Evolutionary conservation across 2,888 invertebrate genomes (phyloP).

Genomic region (Tigriopus californicus): DNA sequence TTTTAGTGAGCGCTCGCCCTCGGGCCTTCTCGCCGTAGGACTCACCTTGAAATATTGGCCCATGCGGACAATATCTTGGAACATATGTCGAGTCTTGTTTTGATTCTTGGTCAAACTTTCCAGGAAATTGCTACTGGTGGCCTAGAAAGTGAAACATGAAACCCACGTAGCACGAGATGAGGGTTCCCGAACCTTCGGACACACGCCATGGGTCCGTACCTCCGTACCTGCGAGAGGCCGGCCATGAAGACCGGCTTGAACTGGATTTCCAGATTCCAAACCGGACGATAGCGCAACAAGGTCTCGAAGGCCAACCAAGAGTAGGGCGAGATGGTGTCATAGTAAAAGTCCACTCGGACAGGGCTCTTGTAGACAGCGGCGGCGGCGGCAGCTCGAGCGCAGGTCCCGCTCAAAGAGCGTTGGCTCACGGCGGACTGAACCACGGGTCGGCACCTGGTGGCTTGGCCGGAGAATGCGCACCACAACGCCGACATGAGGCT

Average conservation of each 20-base stretch:
- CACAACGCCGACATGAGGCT: too few relatives aligned
- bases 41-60: background rate
- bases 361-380: background rate
- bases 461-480: too few relatives aligned
- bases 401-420: too few relatives aligned
- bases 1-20: too few relatives aligned
- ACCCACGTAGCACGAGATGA: too few relatives aligned
- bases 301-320: conserved; percentile 13
- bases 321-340: conserved; percentile 13
- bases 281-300: background rate
- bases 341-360: conserved; percentile 7
- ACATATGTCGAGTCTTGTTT: background rate
- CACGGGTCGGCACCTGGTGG: too few relatives aligned
- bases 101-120: background rate
- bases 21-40: too few relatives aligned
- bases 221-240: background rate
- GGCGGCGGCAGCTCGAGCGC: too few relatives aligned
- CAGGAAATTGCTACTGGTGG: background rate
- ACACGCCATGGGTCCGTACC: background rate
- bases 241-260: conserved; percentile 9
- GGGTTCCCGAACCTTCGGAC: too few relatives aligned
- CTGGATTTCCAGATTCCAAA: conserved; percentile 6
- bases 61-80: background rate
- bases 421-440: too few relatives aligned
- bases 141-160: background rate